Evolutionary conservation across 2,797 vertebrate genomes (phyloP), one percentile per base, ranked within the genome.

Genomic region (Synaphobranchus kaupii): DNA sequence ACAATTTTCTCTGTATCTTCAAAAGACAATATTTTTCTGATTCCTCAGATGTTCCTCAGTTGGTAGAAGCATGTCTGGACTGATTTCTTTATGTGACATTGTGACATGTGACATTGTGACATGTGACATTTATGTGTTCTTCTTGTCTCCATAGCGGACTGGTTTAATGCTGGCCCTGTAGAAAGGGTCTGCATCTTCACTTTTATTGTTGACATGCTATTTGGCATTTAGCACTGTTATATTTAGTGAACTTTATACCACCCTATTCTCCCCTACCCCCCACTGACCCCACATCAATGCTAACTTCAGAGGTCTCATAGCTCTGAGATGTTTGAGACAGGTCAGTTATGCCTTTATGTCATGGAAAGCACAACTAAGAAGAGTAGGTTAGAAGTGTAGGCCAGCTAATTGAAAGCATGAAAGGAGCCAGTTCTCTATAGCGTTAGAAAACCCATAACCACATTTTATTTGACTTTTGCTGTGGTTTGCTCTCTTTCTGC

Each of bases 381-480:
- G 10, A 39, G 73, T 12, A 48, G 76, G 56, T 31, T 68, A 28
- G 8, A n/a, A 10, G 25, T 68, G 63, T 68, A 2, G 2, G 34
- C 25, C 17, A 8, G 54, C 13, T 81, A 60, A 48, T 80, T 56
- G 81, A 63, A 81, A 76, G 28, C 25, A n/a, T 22, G 52, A 34
- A 54, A 17, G 54, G 34, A 63, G 8, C 58, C 54, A n/a, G 56
- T 56, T n/a, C 28, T n/a, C 25, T n/a, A 39, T 39, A 10, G 48
- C n/a, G 44, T 44, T 56, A 52, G 85, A 58, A 56, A 20, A n/a
- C 78, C 58, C 44, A 50, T 50, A 81, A 78, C 48, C 28, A 7
- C 54, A 22, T 82, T 66, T 86, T 60, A 86, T 82, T 50, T 63
- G 22, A 7, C 15, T 12, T 87, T 13, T 56, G 4, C 50, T 76